These are phyloP conservation scores for Cephus cinctus DNA, from an alignment of 1,140 invertebrate genomes.

Conservation along the genomic window DNA sequence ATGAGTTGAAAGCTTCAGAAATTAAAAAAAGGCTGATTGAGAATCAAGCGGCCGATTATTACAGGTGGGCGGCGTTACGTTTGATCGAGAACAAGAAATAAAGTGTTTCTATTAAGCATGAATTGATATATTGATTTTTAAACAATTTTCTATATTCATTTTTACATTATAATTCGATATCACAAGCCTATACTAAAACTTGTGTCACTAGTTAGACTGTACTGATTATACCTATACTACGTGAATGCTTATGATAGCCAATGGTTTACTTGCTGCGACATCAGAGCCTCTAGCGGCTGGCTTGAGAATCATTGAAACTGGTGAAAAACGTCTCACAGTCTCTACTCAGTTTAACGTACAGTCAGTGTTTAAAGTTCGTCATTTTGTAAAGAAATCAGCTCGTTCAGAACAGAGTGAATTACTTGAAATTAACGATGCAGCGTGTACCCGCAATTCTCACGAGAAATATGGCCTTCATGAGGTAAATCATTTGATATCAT, in stretches of 20 bases:
- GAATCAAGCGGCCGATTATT: conserved; percentile 24
- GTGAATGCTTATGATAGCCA: too few species aligned
- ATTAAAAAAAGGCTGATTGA: conserved; percentile 27
- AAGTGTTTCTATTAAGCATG: too few species aligned
- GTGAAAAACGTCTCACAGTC: background rate
- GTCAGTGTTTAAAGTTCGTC: background rate
- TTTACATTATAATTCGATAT: too few species aligned
- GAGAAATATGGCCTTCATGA: conserved; percentile 41
- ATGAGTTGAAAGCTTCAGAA: conserved; percentile 30
- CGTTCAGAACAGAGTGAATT: conserved; percentile 2
- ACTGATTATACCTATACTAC: too few species aligned
- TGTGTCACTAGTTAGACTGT: too few species aligned
- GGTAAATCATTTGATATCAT: too few species aligned
- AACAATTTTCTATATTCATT: too few species aligned
- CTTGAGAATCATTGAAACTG: background rate
- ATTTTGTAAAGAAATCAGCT: background rate
- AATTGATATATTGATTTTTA: too few species aligned
- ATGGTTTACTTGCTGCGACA: background rate
- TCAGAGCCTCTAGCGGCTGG: background rate
- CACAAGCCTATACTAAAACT: too few species aligned
- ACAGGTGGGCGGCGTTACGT: conserved; percentile 16
- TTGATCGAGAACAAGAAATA: too few species aligned
- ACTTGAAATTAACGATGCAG: conserved; percentile 33
- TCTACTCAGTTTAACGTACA: background rate
- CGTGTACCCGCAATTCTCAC: conserved; percentile 28